phyloP scores from a whole-genome alignment of 1,140 invertebrate genomes.

The Rhopalosiphum maidis region DNA sequence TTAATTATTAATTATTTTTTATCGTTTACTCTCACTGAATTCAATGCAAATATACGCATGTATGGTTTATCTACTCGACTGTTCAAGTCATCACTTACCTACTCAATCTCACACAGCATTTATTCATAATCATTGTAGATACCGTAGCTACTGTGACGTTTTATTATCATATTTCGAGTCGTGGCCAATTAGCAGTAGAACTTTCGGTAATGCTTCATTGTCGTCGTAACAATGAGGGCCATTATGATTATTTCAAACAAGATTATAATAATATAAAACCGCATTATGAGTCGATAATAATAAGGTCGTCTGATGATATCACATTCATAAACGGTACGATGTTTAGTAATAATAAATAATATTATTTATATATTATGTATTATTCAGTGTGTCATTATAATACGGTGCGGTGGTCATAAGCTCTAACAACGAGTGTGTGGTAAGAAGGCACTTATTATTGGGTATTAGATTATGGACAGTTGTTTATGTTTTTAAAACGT shows the following conservation, averaged over 20 bases:
- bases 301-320: not conserved
- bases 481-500: slow-evolving; percentile 32
- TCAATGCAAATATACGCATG: not conserved
- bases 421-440: not conserved
- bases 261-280: slow-evolving; percentile 18
- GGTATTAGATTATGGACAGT: not conserved
- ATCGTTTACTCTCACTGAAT: not conserved
- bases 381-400: not conserved
- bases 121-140: not conserved
- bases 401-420: not conserved
- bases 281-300: not conserved
- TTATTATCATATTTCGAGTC: not conserved
- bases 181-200: not conserved
- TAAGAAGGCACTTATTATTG: not conserved
- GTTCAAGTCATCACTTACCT: not conserved
- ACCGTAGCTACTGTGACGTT: not conserved
- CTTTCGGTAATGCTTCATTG: not conserved
- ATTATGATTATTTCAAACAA: not conserved
- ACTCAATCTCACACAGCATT: not conserved
- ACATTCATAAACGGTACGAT: not conserved
- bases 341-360: slow-evolving; percentile 10
- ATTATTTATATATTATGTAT: not conserved
- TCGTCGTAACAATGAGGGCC: not conserved
- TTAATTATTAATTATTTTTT: not conserved
- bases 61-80: not conserved